Base-by-base conservation (phyloP, 2,797 vertebrate species). In the Buceros bicornis region DNA sequence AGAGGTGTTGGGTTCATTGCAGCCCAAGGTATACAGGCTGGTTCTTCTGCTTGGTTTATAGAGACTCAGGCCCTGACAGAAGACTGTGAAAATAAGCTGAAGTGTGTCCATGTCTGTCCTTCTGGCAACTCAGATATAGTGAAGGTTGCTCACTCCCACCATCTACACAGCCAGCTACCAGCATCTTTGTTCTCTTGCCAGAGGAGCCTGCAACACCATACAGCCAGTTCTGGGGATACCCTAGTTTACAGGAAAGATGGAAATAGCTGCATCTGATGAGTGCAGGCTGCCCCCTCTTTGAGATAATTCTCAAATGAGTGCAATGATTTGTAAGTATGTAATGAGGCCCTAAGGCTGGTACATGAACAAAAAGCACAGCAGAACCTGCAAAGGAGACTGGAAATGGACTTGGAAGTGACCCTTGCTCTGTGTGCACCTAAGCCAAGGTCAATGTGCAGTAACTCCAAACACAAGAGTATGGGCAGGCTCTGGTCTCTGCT, bases 1-100 rank as follows among this genome's bases (percentile, higher is more conserved):
- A 26, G 17, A 0, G 0, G 3, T 45, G n/a, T 1, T 47, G 13
- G 12, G 28, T 79, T 56, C n/a, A 31, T 11, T 70, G 40, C 35
- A 71, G 51, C 10, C 74, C 19, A n/a, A 56, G 28, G 14, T 51
- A 13, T 15, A 43, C 4, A 71, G 33, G 18, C 66, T 79, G 35
- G 16, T 33, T 81, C 42, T 65, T 92, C 40, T 24, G 12, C 40
- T 85, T 3, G 5, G 14, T 45, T 77, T 70, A 13, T 26, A 69
- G 31, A 78, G 35, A 42, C 53, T 76, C 2, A 0, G 16, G 43
- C 43, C 54, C n/a, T 58, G 50, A 61, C 33, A 79, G 65, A 77
- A 56, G n/a, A 90, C 47, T 57, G 18, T 42, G 43, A 81, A 74
- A 92, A 14, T 21, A 66, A 83, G 76, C 25, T 61, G 64, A 87